These are phyloP conservation scores for Tinea pellionella DNA, from an alignment of 2,888 invertebrate species.

Conservation along the genomic window DNA sequence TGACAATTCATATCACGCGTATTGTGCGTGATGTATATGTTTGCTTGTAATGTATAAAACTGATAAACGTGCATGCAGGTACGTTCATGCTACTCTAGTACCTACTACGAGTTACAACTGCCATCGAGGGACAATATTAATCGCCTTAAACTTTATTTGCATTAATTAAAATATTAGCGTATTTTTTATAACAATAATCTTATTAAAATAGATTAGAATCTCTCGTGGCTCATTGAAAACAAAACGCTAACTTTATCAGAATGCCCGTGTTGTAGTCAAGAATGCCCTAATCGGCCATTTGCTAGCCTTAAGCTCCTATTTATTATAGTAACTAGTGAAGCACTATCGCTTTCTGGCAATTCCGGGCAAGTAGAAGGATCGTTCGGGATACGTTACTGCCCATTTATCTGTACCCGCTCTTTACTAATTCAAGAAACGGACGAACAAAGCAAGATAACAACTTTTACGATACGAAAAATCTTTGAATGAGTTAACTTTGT, in stretches of 20 bases:
- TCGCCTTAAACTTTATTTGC: too few species aligned
- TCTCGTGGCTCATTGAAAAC: constrained; percentile 48
- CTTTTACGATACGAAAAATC: constrained; percentile 6
- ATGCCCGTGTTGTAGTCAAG: constrained; percentile 55
- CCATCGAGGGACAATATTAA: too few species aligned
- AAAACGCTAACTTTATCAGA: constrained; percentile 57
- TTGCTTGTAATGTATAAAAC: too few species aligned
- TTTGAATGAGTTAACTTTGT: not conserved
- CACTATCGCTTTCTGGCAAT: constrained; percentile 54
- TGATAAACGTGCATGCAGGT: too few species aligned
- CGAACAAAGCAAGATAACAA: constrained; percentile 42
- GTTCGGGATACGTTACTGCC: constrained; percentile 39
- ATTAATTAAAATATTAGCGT: too few species aligned
- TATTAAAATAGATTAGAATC: constrained; percentile 27
- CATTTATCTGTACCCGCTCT: constrained; percentile 48
- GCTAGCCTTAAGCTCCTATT: constrained; percentile 52
- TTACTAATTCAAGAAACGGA: constrained; percentile 58
- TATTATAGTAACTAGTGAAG: constrained; percentile 58
- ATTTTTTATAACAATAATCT: not conserved
- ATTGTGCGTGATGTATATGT: too few species aligned
- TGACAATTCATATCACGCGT: too few species aligned
- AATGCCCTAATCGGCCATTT: constrained; percentile 59
- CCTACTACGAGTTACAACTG: too few species aligned
- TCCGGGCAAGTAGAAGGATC: constrained; percentile 32
- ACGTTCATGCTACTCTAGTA: too few species aligned